These are phyloP conservation scores for Cryptomyrus ogoouensis DNA, from an alignment of 2,113 vertebrate species.

Conservation along the genomic window DNA sequence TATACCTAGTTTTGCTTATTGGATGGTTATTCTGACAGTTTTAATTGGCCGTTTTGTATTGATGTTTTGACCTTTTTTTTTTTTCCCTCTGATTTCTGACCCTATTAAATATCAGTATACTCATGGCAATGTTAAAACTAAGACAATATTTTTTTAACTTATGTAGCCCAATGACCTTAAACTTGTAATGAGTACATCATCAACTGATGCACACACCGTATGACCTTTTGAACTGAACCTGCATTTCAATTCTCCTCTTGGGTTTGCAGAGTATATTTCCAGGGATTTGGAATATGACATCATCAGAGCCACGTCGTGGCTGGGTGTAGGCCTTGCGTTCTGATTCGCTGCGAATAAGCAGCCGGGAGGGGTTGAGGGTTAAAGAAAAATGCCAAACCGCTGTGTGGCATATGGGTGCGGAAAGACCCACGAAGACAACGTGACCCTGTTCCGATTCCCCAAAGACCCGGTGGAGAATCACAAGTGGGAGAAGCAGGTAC, in stretches of 20 bases:
- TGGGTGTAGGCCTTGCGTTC: not conserved
- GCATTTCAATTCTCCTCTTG: slow-evolving; percentile 16
- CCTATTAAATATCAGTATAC: not conserved
- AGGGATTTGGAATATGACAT: not conserved
- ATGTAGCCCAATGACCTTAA: not conserved
- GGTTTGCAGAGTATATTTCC: slow-evolving; percentile 7
- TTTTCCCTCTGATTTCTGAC: not conserved
- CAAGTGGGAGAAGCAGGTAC: slow-evolving; percentile 68
- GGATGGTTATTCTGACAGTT: not conserved
- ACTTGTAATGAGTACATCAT: too few relatives aligned
- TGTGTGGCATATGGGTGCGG: slow-evolving; percentile 63
- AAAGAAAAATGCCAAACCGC: slow-evolving; percentile 51
- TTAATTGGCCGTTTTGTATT: not conserved
- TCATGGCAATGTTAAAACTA: not conserved
- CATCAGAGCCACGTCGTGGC: not conserved
- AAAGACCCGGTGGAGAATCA: slow-evolving; percentile 53
- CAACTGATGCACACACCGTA: too few relatives aligned
- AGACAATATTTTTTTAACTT: not conserved
- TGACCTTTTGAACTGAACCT: not conserved
- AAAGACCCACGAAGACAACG: slow-evolving; percentile 52
- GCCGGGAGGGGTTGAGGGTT: not conserved
- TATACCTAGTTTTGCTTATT: not conserved
- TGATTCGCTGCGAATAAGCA: not conserved
- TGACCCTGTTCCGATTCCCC: slow-evolving; percentile 60
- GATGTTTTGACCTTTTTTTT: not conserved